These are phyloP conservation scores for Opisthograptis luteolata DNA, from an alignment of 2,888 invertebrate genomes.

Conservation along the genomic window DNA sequence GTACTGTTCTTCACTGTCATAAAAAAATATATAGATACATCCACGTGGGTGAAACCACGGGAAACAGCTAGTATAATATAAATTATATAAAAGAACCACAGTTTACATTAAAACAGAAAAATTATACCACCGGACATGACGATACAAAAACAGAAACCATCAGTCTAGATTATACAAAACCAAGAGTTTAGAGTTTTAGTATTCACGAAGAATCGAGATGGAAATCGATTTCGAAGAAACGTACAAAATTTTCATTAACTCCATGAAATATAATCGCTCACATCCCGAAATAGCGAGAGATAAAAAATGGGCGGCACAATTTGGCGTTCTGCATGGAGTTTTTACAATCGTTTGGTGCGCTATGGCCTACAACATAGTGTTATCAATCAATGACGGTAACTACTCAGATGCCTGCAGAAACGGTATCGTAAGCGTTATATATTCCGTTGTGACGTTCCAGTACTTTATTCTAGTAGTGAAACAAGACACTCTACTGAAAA, in stretches of 20 bases:
- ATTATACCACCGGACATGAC: no score
- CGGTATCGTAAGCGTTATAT: background rate
- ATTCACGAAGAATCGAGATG: background rate
- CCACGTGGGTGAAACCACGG: no score
- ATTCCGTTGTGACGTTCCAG: background rate
- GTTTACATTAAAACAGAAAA: no score
- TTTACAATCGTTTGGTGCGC: background rate
- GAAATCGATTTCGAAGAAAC: conserved; percentile 11
- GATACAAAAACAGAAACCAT: no score
- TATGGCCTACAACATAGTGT: background rate
- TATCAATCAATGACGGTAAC: background rate
- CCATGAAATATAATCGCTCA: conserved; percentile 11
- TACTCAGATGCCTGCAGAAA: background rate
- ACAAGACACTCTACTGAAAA: background rate
- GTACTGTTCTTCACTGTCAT: no score
- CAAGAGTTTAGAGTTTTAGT: background rate
- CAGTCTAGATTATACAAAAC: no score
- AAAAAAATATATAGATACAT: no score
- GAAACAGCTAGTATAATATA: no score
- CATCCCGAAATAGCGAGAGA: conserved; percentile 19
- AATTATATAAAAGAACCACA: no score
- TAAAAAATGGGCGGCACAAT: conserved; percentile 8
- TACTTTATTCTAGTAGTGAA: background rate
- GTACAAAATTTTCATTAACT: conserved; percentile 7
- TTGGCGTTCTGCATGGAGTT: background rate